phyloP scores from a whole-genome alignment of 1,140 invertebrate genomes.

The Brevipalpus yothersi region DNA sequence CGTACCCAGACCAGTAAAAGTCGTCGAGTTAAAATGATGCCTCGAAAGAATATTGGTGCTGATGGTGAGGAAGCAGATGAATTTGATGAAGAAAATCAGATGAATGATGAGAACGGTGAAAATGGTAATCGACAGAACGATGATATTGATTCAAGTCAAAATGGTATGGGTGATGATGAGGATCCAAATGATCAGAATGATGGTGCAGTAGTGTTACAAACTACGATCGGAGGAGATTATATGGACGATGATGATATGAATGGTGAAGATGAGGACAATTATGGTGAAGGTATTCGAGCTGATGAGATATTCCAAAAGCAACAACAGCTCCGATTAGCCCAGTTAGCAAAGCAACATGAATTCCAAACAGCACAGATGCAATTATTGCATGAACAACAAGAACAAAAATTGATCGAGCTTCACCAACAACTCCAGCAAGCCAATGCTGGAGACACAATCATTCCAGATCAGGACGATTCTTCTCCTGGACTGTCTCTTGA shows the following conservation, averaged over 20 bases:
- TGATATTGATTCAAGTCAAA: neutral
- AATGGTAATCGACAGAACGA: neutral
- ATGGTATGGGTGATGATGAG: neutral
- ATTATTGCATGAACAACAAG: neutral
- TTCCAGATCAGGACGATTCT: neutral
- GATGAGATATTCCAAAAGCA: conserved; percentile 1
- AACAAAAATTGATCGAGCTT: neutral
- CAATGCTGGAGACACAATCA: neutral
- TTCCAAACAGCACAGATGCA: neutral
- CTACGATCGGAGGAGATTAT: neutral
- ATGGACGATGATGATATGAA: neutral
- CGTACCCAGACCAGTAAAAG: too few species aligned
- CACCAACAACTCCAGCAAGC: conserved; percentile 1
- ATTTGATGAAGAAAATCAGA: conserved; percentile 33
- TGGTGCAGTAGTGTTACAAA: neutral
- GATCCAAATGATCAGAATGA: neutral
- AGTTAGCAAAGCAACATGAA: neutral
- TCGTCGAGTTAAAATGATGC: neutral
- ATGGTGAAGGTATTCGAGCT: neutral
- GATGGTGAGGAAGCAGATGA: conserved; percentile 26
- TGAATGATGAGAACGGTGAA: conserved; percentile 17
- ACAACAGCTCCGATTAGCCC: conserved; percentile 1
- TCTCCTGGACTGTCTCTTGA: neutral
- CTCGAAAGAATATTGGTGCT: neutral
- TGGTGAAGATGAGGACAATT: neutral